A percentile compares a stretch with the other conserved stretches of the same genome.
Evolutionary conservation across 2,113 vertebrate species (phyloP).

Genomic region (Oncorhynchus clarkii): DNA sequence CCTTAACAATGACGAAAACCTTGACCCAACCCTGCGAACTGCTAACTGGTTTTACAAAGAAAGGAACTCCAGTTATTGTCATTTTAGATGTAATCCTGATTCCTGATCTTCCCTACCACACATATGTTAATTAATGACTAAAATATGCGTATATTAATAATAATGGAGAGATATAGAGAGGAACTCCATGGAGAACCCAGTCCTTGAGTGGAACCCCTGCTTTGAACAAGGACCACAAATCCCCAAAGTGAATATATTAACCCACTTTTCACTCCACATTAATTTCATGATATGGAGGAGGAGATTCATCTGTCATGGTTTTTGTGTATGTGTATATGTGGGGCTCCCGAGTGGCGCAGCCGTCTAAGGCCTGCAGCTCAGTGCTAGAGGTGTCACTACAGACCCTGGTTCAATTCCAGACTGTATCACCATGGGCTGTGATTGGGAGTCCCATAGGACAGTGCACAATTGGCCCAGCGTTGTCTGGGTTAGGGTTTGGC

Average conservation of each 20-base stretch:
- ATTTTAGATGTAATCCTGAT: background rate
- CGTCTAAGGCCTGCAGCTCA: too few species aligned
- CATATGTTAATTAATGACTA: background rate
- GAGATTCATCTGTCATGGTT: too few species aligned
- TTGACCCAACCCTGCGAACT: background rate
- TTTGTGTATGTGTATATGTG: too few species aligned
- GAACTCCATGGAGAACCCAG: background rate
- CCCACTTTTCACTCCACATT: background rate
- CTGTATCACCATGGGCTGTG: too few species aligned
- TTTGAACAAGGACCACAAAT: background rate
- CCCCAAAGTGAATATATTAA: conserved; percentile 3
- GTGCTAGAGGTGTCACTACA: too few species aligned
- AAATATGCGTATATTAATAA: conserved; percentile 1
- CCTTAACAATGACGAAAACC: background rate
- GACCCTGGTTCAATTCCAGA: too few species aligned
- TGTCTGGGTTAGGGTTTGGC: too few species aligned
- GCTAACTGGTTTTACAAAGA: background rate
- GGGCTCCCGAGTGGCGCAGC: too few species aligned
- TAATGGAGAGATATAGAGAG: background rate
- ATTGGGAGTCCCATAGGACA: too few species aligned
- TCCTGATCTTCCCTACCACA: background rate
- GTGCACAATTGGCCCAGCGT: too few species aligned
- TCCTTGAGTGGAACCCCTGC: background rate
- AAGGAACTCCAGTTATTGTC: background rate
- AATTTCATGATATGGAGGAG: too few species aligned